A percentile compares a stretch with the other conserved stretches of the same genome.
These are phyloP conservation scores for Actenoides hombroni DNA, from an alignment of 2,113 vertebrate genomes.

Conservation along the genomic window DNA sequence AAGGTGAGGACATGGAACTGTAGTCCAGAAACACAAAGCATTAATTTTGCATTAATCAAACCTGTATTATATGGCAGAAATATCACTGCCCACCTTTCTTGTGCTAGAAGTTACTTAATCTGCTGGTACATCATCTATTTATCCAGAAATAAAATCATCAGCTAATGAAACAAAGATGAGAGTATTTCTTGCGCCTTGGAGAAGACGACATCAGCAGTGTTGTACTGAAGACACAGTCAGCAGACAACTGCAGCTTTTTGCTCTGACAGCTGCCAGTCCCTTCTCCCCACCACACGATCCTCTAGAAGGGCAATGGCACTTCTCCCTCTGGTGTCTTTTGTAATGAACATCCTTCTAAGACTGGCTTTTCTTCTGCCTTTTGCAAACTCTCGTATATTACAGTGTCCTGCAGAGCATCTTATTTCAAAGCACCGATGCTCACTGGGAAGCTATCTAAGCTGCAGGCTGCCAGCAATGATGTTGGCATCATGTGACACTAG, in stretches of 20 bases:
- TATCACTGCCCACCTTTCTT: background rate
- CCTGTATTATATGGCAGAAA: background rate
- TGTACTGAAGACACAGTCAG: background rate
- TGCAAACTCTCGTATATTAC: background rate
- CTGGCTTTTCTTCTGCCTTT: background rate
- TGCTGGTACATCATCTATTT: background rate
- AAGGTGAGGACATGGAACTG: background rate
- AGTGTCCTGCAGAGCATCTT: background rate
- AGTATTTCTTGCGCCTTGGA: background rate
- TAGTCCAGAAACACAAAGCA: background rate
- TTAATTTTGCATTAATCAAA: background rate
- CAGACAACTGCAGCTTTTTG: background rate
- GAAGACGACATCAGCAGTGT: background rate
- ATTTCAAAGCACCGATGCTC: background rate
- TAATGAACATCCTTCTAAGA: background rate
- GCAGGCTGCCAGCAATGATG: fast-evolving
- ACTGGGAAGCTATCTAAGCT: background rate
- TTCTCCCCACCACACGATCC: background rate
- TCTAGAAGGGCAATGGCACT: background rate
- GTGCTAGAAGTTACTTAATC: background rate
- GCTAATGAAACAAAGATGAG: background rate
- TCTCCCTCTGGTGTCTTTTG: background rate
- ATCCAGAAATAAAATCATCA: background rate
- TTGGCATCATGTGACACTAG: background rate
- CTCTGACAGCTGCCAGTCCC: background rate